Percentiles rank a stretch among this genome's conserved stretches.
phyloP scores from a whole-genome alignment of 2,888 invertebrate species.

The Lepidonotus clava region DNA sequence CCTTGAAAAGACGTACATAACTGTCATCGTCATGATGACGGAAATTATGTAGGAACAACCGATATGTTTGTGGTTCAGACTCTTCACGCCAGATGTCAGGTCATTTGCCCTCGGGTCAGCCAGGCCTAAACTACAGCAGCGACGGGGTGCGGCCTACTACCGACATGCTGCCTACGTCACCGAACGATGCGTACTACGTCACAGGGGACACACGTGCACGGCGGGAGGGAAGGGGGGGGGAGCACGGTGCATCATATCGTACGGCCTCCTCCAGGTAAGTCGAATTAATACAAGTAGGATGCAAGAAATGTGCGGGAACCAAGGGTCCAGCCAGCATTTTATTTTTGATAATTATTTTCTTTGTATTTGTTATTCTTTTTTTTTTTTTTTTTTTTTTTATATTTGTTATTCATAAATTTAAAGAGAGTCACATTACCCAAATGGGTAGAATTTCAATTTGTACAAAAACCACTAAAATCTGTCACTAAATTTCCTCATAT shows the following conservation, averaged over 20 bases:
- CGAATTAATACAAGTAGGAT: background rate
- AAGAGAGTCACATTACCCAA: too few relatives aligned
- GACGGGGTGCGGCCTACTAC: slow-evolving; percentile 38
- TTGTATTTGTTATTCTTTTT: background rate
- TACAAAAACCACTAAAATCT: too few relatives aligned
- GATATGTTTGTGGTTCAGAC: slow-evolving; percentile 44
- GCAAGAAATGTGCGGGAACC: too few relatives aligned
- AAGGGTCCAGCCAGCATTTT: too few relatives aligned
- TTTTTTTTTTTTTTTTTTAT: background rate
- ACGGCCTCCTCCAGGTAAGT: background rate
- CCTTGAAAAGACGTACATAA: too few relatives aligned
- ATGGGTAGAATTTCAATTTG: too few relatives aligned
- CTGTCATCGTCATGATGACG: background rate
- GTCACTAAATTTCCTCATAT: too few relatives aligned
- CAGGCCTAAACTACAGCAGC: slow-evolving; percentile 33
- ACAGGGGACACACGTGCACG: slow-evolving; percentile 48
- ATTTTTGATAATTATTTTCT: background rate
- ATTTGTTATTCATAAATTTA: too few relatives aligned
- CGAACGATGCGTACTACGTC: slow-evolving; percentile 35
- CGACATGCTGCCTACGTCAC: slow-evolving; percentile 50
- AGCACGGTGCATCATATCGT: slow-evolving; percentile 43
- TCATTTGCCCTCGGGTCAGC: slow-evolving; percentile 53
- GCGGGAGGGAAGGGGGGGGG: slow-evolving; percentile 48
- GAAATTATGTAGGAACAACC: slow-evolving; percentile 12
- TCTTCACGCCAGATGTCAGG: slow-evolving; percentile 51